Evolutionary conservation across 2,113 vertebrate species (phyloP), one percentile per base, ranked within the genome.

Genomic region (Podarcis muralis): DNA sequence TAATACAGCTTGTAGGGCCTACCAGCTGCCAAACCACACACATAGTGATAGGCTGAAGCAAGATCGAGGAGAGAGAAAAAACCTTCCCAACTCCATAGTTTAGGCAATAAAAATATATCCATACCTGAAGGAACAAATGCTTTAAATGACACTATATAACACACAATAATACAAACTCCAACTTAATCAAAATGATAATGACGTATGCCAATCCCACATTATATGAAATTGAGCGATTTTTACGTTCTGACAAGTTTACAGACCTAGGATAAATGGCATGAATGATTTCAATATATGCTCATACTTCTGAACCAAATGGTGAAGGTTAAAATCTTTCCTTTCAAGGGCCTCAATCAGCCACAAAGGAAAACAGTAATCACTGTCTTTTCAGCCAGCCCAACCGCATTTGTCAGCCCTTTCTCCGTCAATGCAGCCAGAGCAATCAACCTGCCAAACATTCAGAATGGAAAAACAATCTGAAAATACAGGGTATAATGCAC

Each of bases 291-390:
- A 98, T 98, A 98, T 98, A 97, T 97, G 97, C 97, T 98, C 98
- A 97, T 98, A 98, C 98, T 98, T 98, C 97, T 98, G 97, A 97
- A 98, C 98, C 98, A 98, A 99, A 98, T 98, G 97, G 98, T 98
- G 98, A 99, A 99, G 98, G 98, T 98, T 99, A 99, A 99, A 99
- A 99, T 99, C 98, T 99, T 99, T 99, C 98, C 98, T 99, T 99
- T 99, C 98, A 99, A 99, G 98, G 98, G 98, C 98, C 98, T 99
- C 99, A 99, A 99, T 99, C 99, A 99, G 98, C 98, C 98, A 99
- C 98, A 98, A 99, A 99, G 98, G 99, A 99, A 99, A 99, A 99
- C 98, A 99, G 98, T 99, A 99, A 99, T 99, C 99, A 99, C 98
- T 98, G 99, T 99, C 99, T 99, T 98, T 99, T 99, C 98, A 99